These are phyloP conservation scores for Condylura cristata DNA, from an alignment of 2,113 vertebrate genomes.

Conservation along the genomic window DNA sequence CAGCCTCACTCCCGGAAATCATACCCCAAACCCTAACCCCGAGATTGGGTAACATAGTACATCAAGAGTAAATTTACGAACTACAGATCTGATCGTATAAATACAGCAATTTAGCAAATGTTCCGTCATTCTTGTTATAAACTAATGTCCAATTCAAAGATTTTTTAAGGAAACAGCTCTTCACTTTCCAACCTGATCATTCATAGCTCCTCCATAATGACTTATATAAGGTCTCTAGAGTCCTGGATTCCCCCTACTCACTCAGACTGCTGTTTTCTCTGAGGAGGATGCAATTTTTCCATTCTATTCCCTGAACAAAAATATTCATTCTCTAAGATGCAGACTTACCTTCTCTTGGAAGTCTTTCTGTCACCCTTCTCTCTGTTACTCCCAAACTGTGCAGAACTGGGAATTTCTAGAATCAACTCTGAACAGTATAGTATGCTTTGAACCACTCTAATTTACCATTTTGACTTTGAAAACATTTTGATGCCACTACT, in stretches of 20 bases:
- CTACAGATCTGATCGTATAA: background rate
- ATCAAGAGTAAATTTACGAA: background rate
- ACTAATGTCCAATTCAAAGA: background rate
- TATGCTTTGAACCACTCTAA: background rate
- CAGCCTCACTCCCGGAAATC: background rate
- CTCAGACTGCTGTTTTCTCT: background rate
- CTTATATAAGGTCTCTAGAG: background rate
- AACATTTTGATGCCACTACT: background rate
- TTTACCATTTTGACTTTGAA: background rate
- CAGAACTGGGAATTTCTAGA: background rate
- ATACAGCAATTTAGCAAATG: background rate
- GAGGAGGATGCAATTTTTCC: background rate
- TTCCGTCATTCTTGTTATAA: background rate
- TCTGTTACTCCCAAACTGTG: background rate
- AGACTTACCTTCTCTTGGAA: background rate
- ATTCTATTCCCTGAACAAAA: background rate
- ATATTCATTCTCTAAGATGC: background rate
- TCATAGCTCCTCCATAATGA: background rate
- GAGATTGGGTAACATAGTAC: background rate
- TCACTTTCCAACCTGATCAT: background rate
- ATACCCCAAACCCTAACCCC: background rate
- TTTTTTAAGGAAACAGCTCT: background rate
- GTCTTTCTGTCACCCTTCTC: background rate
- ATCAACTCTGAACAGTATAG: background rate
- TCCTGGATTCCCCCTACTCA: background rate